Percentiles rank a stretch among this genome's conserved stretches.
These are phyloP conservation scores for Ophraella communa DNA, from an alignment of 2,888 invertebrate genomes.

Conservation along the genomic window DNA sequence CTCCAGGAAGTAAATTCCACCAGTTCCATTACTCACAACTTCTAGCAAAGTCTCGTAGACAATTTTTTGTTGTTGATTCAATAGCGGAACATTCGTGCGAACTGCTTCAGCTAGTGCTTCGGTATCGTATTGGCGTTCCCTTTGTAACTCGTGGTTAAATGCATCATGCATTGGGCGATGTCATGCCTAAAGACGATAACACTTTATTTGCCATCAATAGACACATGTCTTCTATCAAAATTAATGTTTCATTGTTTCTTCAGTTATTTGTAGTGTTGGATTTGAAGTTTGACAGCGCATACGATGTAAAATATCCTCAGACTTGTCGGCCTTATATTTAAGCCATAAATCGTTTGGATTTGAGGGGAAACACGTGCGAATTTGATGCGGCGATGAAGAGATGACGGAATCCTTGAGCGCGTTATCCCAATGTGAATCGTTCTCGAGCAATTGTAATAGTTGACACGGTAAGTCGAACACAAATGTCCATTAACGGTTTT, in stretches of 20 bases:
- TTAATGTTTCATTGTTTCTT: slow-evolving; percentile 7
- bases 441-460: not conserved
- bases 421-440: not conserved
- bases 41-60: slow-evolving; percentile 9
- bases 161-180: not conserved
- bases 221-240: slow-evolving; percentile 3
- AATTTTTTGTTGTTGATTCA: slow-evolving; percentile 14
- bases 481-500: not conserved
- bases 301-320: not conserved
- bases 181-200: not conserved
- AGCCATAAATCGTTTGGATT: not conserved
- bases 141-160: slow-evolving; percentile 1
- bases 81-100: slow-evolving; percentile 1
- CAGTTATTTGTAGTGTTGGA: slow-evolving; percentile 3
- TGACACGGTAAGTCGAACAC: not conserved
- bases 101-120: not conserved
- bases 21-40: slow-evolving; percentile 1
- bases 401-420: slow-evolving; percentile 1
- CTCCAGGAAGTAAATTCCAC: slow-evolving; percentile 24
- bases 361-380: not conserved
- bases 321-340: not conserved
- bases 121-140: not conserved
- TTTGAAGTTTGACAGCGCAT: not conserved
- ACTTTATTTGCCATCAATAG: not conserved
- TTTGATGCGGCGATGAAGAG: not conserved